phyloP scores from a whole-genome alignment of 2,113 vertebrate species.

The Trichechus manatus region DNA sequence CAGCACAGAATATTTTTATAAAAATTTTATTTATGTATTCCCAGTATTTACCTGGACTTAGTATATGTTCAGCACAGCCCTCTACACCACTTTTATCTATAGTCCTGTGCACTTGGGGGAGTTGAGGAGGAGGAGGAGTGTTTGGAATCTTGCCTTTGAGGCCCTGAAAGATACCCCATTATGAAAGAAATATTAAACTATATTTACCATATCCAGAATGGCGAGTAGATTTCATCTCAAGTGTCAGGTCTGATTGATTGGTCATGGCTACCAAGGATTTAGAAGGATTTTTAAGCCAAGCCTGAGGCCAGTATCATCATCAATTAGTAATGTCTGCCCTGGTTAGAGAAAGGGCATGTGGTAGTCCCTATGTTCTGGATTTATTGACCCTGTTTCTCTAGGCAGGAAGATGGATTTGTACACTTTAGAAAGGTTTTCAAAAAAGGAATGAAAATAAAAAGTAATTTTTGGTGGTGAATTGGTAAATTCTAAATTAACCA shows the following conservation, averaged over 20 bases:
- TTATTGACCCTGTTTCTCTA: background rate
- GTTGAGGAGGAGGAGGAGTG: background rate
- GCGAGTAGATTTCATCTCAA: background rate
- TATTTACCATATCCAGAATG: background rate
- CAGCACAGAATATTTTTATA: constrained; percentile 1
- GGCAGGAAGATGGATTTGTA: background rate
- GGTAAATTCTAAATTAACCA: constrained; percentile 13
- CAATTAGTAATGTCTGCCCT: background rate
- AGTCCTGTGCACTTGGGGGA: background rate
- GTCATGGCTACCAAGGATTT: background rate
- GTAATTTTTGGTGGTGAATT: constrained; percentile 23
- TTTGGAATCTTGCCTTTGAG: constrained; percentile 26
- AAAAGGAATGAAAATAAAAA: constrained; percentile 50
- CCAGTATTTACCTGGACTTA: background rate
- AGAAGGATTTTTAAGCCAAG: constrained; percentile 29
- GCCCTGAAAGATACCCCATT: background rate
- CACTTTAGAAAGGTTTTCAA: constrained; percentile 1
- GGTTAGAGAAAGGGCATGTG: too few relatives aligned
- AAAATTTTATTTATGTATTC: background rate
- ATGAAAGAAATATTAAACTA: constrained; percentile 40
- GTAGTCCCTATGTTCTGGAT: background rate
- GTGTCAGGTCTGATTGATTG: background rate
- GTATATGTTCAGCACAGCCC: background rate
- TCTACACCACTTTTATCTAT: background rate
- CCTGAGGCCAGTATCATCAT: background rate